Evolutionary conservation across 2,113 vertebrate species (phyloP).

Genomic region (Bos indicus): DNA sequence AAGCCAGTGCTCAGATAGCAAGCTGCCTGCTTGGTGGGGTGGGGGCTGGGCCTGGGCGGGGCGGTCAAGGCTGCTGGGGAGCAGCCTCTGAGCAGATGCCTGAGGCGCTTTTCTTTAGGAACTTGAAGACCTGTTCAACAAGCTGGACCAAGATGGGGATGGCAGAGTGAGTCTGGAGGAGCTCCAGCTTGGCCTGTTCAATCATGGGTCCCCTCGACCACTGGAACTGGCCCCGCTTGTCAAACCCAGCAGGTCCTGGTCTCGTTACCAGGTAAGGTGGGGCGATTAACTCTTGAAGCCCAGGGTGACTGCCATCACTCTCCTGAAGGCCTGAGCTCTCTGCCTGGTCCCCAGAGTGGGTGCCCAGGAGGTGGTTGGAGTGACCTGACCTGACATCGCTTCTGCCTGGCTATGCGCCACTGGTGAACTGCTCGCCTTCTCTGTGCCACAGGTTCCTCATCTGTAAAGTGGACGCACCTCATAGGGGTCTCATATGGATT

Average conservation of each 20-base stretch:
- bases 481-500: not conserved
- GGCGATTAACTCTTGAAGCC: no score
- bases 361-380: not conserved
- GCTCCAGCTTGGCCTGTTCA: constrained; percentile 81
- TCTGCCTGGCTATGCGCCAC: not conserved
- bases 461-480: not conserved
- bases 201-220: constrained; percentile 50
- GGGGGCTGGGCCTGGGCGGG: no score
- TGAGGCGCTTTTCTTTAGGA: constrained; percentile 72
- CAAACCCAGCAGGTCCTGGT: no score
- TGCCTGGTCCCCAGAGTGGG: not conserved
- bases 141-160: constrained; percentile 81
- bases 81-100: not conserved
- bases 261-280: no score
- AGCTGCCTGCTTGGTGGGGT: not conserved
- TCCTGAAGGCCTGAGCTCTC: no score
- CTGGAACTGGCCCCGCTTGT: not conserved
- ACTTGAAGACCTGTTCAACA: constrained; percentile 80
- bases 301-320: no score
- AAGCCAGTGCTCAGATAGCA: not conserved
- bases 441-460: not conserved
- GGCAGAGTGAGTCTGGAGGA: constrained; percentile 81
- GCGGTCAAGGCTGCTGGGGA: not conserved
- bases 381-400: not conserved
- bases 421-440: not conserved